Conservation (phyloP, 1,140 invertebrate genomes). For the Panulirus ornatus region DNA sequence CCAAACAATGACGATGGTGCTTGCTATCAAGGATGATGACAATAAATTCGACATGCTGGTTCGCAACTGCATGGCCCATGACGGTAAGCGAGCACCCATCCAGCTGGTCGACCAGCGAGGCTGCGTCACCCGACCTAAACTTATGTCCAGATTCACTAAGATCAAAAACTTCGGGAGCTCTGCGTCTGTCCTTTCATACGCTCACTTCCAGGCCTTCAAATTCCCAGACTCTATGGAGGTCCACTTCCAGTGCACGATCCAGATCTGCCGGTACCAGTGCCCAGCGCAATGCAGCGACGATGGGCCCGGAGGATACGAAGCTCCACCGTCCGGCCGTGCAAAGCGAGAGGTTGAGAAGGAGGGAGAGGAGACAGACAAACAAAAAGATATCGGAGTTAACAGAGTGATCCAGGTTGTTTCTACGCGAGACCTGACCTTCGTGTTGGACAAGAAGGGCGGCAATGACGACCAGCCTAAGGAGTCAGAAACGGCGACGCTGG, state of each 20-base stretch:
- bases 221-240: slow-evolving; percentile 98
- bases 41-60: slow-evolving; percentile 98
- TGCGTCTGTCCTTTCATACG: slow-evolving; percentile 93
- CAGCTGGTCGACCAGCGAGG: slow-evolving; percentile 95
- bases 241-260: slow-evolving; percentile 96
- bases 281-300: slow-evolving; percentile 91
- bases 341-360: slow-evolving; percentile 79
- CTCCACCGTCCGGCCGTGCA: slow-evolving; percentile 81
- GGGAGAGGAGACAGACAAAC: slow-evolving; percentile 81
- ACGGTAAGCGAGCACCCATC: slow-evolving; percentile 95
- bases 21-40: slow-evolving; percentile 97
- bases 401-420: slow-evolving; percentile 88
- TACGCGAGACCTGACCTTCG: slow-evolving; percentile 90
- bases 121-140: slow-evolving; percentile 92
- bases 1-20: slow-evolving; percentile 97
- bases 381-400: slow-evolving; percentile 90
- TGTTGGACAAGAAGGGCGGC: slow-evolving; percentile 76
- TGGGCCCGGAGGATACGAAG: slow-evolving; percentile 80
- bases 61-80: slow-evolving; percentile 95
- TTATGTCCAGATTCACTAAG: slow-evolving; percentile 96
- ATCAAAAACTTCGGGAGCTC: slow-evolving; percentile 96
- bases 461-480: slow-evolving; percentile 77
- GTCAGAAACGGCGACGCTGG: slow-evolving; percentile 76
- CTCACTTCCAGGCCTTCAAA: slow-evolving; percentile 95
- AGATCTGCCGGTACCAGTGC: slow-evolving; percentile 94